phyloP scores from a whole-genome alignment of 2,888 invertebrate species.

The Agriopis marginaria region DNA sequence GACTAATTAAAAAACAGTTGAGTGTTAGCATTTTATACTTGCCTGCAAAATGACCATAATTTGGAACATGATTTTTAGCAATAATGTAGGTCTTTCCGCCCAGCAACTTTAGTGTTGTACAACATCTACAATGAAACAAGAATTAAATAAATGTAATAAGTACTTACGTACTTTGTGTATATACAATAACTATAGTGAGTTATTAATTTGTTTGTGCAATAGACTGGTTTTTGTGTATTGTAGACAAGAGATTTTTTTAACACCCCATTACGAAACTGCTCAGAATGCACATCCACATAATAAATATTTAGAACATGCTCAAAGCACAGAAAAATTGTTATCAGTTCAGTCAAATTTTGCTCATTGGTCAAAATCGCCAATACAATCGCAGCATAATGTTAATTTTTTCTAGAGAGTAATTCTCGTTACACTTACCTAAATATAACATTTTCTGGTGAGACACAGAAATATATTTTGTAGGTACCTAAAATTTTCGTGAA shows the following conservation, averaged over 20 bases:
- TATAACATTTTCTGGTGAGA: not conserved
- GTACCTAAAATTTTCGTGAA: not conserved
- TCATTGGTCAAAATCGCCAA: no score
- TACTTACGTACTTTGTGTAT: not conserved
- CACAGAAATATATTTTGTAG: not conserved
- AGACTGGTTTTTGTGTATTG: not conserved
- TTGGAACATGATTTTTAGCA: not conserved
- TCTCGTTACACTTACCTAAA: no score
- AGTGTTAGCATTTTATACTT: conserved; percentile 2
- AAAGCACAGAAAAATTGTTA: no score
- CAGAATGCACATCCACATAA: not conserved
- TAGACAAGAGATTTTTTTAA: not conserved
- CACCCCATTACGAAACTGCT: not conserved
- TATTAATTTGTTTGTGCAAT: not conserved
- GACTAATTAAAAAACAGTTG: not conserved
- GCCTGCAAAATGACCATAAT: not conserved
- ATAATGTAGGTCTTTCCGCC: not conserved
- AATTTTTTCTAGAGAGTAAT: no score
- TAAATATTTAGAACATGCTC: not conserved
- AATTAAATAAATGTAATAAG: not conserved
- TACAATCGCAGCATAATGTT: no score
- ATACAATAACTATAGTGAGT: not conserved
- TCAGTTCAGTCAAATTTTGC: no score
- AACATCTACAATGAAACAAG: not conserved
- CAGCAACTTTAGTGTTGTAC: not conserved